A percentile compares a stretch with the other conserved stretches of the same genome.
These are phyloP conservation scores for Pediacus dermestoides DNA, from an alignment of 2,888 invertebrate genomes.

Conservation along the genomic window DNA sequence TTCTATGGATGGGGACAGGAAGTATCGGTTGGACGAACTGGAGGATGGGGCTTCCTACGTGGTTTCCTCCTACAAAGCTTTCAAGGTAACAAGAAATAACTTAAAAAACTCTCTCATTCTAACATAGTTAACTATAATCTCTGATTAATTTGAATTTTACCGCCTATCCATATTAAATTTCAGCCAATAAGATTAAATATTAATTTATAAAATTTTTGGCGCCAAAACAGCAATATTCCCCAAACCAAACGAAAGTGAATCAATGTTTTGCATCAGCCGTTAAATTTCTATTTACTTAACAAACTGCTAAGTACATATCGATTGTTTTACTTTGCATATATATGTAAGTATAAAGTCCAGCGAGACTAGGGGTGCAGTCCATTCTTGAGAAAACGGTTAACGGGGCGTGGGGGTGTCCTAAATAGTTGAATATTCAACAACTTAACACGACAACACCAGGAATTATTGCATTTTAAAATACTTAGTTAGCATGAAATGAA, in stretches of 20 bases:
- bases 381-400: constrained; percentile 6
- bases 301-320: constrained; percentile 2
- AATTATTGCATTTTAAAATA: constrained; percentile 1
- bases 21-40: constrained; percentile 78
- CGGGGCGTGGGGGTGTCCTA: neutral
- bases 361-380: constrained; percentile 8
- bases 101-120: too few species aligned
- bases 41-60: constrained; percentile 92
- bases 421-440: constrained; percentile 10
- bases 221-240: too few species aligned
- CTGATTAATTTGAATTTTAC: too few species aligned
- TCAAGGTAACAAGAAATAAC: too few species aligned
- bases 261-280: neutral
- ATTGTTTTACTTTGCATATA: neutral
- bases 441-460: constrained; percentile 1
- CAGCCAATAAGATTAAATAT: too few species aligned
- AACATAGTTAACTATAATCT: too few species aligned
- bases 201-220: too few species aligned
- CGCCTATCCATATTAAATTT: too few species aligned
- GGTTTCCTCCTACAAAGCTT: constrained; percentile 86
- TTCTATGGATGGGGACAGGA: constrained; percentile 85
- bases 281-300: constrained; percentile 2
- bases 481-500: neutral
- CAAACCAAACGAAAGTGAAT: constrained; percentile 9
- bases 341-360: too few species aligned